These are phyloP conservation scores for Agrilus cyanescens DNA, from an alignment of 2,888 invertebrate species.

Conservation along the genomic window DNA sequence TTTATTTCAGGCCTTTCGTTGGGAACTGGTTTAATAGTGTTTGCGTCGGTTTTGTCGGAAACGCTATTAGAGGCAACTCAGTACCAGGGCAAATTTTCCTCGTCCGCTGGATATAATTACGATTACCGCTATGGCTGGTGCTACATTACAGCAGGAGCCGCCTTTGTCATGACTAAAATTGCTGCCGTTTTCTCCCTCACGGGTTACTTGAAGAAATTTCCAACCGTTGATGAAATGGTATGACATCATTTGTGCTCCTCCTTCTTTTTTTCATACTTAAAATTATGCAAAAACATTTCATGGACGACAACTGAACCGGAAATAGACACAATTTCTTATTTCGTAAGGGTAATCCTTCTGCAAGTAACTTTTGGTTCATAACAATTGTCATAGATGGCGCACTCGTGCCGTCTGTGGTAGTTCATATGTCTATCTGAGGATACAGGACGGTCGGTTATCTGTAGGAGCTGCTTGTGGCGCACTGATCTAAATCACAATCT, in stretches of 20 bases:
- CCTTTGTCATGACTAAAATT: constrained; percentile 46
- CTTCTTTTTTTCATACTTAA: too few species aligned
- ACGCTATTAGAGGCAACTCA: constrained; percentile 40
- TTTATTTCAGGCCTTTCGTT: constrained; percentile 44
- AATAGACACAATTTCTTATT: too few species aligned
- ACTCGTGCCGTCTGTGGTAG: too few species aligned
- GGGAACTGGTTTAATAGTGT: constrained; percentile 47
- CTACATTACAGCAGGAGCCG: constrained; percentile 47
- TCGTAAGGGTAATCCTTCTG: too few species aligned
- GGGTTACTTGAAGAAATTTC: constrained; percentile 46
- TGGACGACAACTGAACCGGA: too few species aligned
- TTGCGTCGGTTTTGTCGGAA: constrained; percentile 48
- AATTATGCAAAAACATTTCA: too few species aligned
- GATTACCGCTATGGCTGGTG: constrained; percentile 51
- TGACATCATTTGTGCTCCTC: constrained; percentile 9
- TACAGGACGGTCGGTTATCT: too few species aligned
- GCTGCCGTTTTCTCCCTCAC: constrained; percentile 46
- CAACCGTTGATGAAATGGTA: constrained; percentile 51
- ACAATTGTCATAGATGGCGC: too few species aligned
- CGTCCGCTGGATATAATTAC: constrained; percentile 31
- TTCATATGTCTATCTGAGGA: too few species aligned
- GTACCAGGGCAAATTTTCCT: constrained; percentile 32
- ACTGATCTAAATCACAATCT: too few species aligned
- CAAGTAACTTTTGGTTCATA: too few species aligned
- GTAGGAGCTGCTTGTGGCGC: too few species aligned